Base-by-base conservation (phyloP, 2,888 invertebrate genomes). In the Plagiodera versicolora region DNA sequence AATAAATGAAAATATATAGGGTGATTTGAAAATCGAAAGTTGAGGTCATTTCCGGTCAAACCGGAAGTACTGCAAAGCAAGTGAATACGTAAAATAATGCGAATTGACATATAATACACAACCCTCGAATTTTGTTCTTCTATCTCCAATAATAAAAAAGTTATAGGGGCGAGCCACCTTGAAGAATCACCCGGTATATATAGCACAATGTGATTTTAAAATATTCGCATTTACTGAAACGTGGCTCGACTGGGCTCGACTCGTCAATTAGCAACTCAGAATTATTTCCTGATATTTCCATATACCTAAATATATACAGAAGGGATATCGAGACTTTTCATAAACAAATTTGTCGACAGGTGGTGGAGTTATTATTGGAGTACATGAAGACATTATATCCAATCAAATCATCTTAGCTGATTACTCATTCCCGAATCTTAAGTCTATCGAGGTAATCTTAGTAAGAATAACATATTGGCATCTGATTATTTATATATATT, bases 181-280 rank as follows among this genome's bases (percentile, higher is more conserved):
- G n/a, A n/a, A n/a, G n/a, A n/a, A n/a, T n/a, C n/a, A n/a, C n/a
- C n/a, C n/a, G n/a, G n/a, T n/a, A n/a, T n/a, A n/a, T n/a, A n/a
- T 54, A n/a, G 45, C 45, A 16, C 54, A 54, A 14, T 24, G 54
- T 16, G 14, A 24, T 14, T 45, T 10, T 10, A 19, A 32, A 14
- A 54, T 54, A 24, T 45, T 54, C 45, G 28, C 28, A 14, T 46
- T 46, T n/a, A 45, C 54, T 2, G 46, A 54, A 54, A 54, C 54
- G n/a, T 54, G n/a, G n/a, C n/a, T n/a, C n/a, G n/a, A n/a, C n/a
- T n/a, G n/a, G 46, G 54, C 28, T 54, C 11, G 54, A 54, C 20
- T 24, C 18, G 11, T 54, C 54, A 32, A 16, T 45, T 9, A 45
- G 20, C 20, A 39, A 52, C 19, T 6, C 52, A 1, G 52, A 52